phyloP scores from a whole-genome alignment of 2,797 vertebrate genomes.

The Spondyliosoma cantharus region DNA sequence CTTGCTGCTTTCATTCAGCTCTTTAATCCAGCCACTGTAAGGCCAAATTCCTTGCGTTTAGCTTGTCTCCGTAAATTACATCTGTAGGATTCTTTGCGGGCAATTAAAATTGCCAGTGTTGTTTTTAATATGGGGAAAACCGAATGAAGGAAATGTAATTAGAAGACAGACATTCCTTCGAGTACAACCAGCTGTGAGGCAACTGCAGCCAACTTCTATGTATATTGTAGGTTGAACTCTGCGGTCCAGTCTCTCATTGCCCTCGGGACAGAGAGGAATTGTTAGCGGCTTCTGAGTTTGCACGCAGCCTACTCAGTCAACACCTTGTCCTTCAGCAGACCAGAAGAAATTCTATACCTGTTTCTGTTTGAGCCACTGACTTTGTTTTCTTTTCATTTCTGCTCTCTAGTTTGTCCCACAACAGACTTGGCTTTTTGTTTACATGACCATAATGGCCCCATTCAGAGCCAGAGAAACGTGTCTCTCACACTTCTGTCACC shows the following conservation, averaged over 20 bases:
- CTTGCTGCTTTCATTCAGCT: conserved; percentile 23
- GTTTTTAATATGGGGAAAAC: conserved; percentile 56
- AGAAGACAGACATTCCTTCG: conserved; percentile 66
- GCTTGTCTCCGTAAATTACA: conserved; percentile 68
- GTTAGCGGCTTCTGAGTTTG: conserved; percentile 28
- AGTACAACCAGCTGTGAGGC: conserved; percentile 61
- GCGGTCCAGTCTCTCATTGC: conserved; percentile 34
- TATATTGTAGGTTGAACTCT: conserved; percentile 31
- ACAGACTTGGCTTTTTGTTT: conserved; percentile 1
- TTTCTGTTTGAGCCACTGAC: neutral
- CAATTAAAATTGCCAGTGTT: conserved; percentile 60
- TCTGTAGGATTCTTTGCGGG: conserved; percentile 52
- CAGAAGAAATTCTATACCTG: conserved; percentile 10
- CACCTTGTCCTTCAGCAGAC: conserved; percentile 8
- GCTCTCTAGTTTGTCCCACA: neutral
- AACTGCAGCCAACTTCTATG: conserved; percentile 29
- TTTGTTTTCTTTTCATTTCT: neutral
- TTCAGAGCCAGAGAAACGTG: conserved; percentile 6
- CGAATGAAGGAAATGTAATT: conserved; percentile 67
- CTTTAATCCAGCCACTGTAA: conserved; percentile 30
- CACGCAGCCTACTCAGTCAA: conserved; percentile 18
- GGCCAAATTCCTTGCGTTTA: conserved; percentile 64
- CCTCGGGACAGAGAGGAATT: conserved; percentile 31
- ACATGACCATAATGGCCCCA: conserved; percentile 6
- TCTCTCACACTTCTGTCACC: conserved; percentile 32